phyloP scores from a whole-genome alignment of 2,797 vertebrate species.

The Tamandua tetradactyla region DNA sequence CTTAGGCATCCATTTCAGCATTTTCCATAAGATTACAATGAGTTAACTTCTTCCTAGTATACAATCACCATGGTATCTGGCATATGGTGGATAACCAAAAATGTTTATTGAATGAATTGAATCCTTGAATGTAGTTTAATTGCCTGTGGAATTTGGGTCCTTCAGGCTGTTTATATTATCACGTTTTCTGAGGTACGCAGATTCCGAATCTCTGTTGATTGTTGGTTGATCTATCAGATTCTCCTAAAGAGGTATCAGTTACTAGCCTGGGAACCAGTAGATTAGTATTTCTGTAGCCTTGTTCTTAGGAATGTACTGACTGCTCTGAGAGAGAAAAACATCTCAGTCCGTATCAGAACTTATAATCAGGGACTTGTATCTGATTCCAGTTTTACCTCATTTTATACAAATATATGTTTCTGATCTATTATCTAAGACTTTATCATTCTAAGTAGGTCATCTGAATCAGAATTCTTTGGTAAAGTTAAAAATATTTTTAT shows the following conservation, averaged over 20 bases:
- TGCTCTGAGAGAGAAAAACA: not conserved
- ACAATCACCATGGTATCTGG: not conserved
- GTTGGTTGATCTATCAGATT: not conserved
- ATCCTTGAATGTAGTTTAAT: not conserved
- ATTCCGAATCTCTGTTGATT: not conserved
- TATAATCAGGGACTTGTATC: not conserved
- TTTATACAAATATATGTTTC: not conserved
- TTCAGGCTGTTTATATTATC: not conserved
- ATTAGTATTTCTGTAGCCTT: not conserved
- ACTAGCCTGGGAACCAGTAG: not conserved
- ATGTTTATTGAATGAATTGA: not conserved
- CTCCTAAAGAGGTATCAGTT: not conserved
- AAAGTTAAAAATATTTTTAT: conserved; percentile 31
- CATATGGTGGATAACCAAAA: not conserved
- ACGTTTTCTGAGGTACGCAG: not conserved
- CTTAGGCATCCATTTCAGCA: not conserved
- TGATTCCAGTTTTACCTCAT: not conserved
- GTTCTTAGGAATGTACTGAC: not conserved
- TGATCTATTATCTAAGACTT: conserved; percentile 11
- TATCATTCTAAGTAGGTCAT: not conserved
- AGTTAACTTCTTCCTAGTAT: not conserved
- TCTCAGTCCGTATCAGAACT: not conserved
- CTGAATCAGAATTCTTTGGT: not conserved
- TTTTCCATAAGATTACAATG: not conserved
- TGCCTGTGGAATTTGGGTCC: not conserved